Conservation (phyloP, 1,140 invertebrate species). For the Lordiphosa clarofinis region DNA sequence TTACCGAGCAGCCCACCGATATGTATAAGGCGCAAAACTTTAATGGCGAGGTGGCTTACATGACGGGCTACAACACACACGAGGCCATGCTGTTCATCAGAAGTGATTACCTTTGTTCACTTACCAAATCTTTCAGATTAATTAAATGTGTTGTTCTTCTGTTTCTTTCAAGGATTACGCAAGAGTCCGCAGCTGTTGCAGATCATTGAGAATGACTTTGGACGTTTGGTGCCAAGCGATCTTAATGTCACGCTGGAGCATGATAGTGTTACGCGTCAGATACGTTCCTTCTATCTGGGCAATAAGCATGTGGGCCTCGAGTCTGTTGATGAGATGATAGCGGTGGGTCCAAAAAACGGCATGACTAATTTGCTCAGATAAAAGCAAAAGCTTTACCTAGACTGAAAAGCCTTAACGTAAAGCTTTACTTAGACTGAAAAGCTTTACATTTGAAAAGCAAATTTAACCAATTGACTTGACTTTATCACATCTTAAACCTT, state of each 20-base stretch:
- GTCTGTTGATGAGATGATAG: constrained; percentile 81
- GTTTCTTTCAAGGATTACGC: constrained; percentile 79
- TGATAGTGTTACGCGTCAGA: constrained; percentile 79
- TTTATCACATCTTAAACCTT: not conserved
- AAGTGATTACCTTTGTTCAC: constrained; percentile 62
- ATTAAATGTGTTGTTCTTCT: not conserved
- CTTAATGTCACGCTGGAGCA: constrained; percentile 69
- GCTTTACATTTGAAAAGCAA: too few species aligned
- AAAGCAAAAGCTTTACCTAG: too few species aligned
- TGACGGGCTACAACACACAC: constrained; percentile 82
- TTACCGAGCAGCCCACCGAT: constrained; percentile 81
- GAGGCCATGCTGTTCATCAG: constrained; percentile 81
- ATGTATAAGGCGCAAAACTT: constrained; percentile 81
- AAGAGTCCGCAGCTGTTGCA: constrained; percentile 81
- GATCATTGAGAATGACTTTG: constrained; percentile 82
- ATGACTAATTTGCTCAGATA: not conserved
- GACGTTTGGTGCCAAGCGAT: constrained; percentile 81
- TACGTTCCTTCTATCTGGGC: constrained; percentile 82
- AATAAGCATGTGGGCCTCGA: constrained; percentile 80
- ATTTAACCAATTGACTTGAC: too few species aligned
- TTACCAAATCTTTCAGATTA: not conserved
- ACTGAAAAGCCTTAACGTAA: too few species aligned
- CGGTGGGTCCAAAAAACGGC: constrained; percentile 58
- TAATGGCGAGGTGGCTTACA: constrained; percentile 80
- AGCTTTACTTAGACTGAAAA: too few species aligned